These are phyloP conservation scores for Galemys pyrenaicus DNA, from an alignment of 2,113 vertebrate genomes.

Conservation along the genomic window DNA sequence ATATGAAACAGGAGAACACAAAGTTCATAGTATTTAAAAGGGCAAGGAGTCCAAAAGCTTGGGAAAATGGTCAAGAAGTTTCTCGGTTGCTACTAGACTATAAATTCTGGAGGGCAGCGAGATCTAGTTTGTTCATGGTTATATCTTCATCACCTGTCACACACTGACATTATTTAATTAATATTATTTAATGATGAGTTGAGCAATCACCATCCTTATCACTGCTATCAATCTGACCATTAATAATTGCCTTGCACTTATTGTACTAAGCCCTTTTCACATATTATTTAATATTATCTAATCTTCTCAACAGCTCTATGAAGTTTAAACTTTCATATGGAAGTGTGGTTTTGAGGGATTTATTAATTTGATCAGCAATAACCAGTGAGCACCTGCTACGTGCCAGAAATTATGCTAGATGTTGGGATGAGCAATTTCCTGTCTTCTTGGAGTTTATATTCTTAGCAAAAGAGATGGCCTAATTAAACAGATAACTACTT, in stretches of 20 bases:
- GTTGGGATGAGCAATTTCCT: background rate
- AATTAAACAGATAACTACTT: constrained; percentile 13
- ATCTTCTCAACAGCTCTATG: background rate
- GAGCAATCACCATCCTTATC: background rate
- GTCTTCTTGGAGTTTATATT: background rate
- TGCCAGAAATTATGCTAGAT: constrained; percentile 26
- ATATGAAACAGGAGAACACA: background rate
- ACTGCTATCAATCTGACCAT: background rate
- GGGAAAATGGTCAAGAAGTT: background rate
- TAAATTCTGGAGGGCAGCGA: background rate
- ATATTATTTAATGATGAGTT: constrained; percentile 1
- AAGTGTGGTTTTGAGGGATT: background rate
- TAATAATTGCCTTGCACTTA: background rate
- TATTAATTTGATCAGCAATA: background rate
- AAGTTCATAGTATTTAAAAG: background rate
- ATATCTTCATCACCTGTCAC: background rate
- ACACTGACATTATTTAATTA: background rate
- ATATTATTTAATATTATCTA: background rate
- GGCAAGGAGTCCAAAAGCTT: background rate
- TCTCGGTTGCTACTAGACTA: background rate
- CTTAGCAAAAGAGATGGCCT: background rate
- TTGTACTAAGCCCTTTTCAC: background rate
- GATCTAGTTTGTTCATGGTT: background rate
- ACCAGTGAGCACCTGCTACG: background rate
- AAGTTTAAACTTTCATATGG: background rate